These are phyloP conservation scores for Collichthys lucidus DNA, from an alignment of 2,113 vertebrate species.

Conservation along the genomic window DNA sequence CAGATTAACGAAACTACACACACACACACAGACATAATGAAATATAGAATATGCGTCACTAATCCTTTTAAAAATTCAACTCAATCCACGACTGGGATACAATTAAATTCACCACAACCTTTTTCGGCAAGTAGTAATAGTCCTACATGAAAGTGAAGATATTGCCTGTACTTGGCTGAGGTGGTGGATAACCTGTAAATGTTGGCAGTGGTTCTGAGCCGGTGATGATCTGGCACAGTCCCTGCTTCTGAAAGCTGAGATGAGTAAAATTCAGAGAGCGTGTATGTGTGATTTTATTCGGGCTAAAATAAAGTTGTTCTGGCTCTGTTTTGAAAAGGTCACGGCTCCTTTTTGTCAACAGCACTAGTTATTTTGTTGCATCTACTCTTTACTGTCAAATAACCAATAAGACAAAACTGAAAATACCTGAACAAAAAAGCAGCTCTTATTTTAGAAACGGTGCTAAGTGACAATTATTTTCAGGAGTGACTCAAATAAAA, in stretches of 20 bases:
- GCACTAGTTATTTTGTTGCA: not conserved
- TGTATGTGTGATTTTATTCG: conserved; percentile 13
- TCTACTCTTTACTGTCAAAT: not conserved
- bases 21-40: not conserved
- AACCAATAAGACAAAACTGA: not conserved
- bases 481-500: conserved; percentile 8
- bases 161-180: not conserved
- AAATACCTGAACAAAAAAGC: not conserved
- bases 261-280: not conserved
- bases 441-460: conserved; percentile 12
- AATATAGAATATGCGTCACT: not conserved
- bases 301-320: not conserved
- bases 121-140: not conserved
- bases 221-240: not conserved
- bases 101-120: not conserved
- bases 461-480: not conserved
- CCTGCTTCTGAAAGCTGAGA: conserved; percentile 3
- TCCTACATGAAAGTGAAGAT: not conserved
- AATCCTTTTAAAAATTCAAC: not conserved
- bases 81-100: not conserved
- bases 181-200: conserved; percentile 15
- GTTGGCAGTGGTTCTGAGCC: conserved; percentile 11
- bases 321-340: not conserved
- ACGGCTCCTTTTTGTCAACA: not conserved
- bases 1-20: not conserved